Evolutionary conservation across 2,113 vertebrate genomes (phyloP).

Genomic region (Antechinus flavipes): DNA sequence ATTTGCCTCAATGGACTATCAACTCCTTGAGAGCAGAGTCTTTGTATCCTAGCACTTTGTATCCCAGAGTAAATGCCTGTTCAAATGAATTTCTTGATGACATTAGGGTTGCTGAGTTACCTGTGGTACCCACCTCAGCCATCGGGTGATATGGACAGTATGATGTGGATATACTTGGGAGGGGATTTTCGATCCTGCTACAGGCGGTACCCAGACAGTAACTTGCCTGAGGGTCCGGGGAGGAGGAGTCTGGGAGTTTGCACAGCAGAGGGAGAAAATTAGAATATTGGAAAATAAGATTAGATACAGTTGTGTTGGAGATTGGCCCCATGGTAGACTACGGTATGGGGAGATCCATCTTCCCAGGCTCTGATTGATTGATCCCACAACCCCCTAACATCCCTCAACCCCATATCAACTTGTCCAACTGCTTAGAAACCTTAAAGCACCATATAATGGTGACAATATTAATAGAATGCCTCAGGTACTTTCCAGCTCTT

Average conservation of each 20-base stretch:
- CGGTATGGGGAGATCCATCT: background rate
- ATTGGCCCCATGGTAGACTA: too few relatives aligned
- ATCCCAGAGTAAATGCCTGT: background rate
- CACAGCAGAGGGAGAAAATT: background rate
- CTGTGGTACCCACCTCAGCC: background rate
- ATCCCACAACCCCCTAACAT: background rate
- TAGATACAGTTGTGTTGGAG: background rate
- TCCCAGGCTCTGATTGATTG: background rate
- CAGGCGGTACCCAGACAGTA: background rate
- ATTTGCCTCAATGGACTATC: background rate
- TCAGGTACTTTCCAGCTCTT: background rate
- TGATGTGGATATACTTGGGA: background rate
- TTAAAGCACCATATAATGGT: background rate
- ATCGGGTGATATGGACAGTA: background rate
- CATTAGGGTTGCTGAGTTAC: background rate
- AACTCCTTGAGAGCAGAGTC: background rate
- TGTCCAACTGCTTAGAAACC: background rate
- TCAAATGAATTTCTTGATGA: background rate
- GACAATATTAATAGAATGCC: background rate
- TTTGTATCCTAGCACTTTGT: background rate
- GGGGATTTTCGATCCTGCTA: background rate
- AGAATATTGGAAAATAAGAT: background rate
- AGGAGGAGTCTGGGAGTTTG: background rate
- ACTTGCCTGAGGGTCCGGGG: background rate
- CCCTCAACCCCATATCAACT: background rate